A percentile compares a stretch with the other conserved stretches of the same genome.
These are phyloP conservation scores for Pseudococcus viburni DNA, from an alignment of 2,888 invertebrate genomes.

Conservation along the genomic window DNA sequence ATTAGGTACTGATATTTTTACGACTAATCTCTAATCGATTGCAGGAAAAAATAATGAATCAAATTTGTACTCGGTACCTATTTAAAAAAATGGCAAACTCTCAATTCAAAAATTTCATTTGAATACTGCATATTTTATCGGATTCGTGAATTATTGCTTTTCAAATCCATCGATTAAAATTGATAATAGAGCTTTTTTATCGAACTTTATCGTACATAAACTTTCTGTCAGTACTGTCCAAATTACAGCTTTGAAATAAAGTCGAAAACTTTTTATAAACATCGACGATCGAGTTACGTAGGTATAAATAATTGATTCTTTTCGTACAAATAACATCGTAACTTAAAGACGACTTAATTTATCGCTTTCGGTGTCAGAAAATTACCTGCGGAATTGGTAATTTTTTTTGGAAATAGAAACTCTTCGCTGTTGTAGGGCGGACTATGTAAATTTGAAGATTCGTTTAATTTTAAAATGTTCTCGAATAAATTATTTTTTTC, in stretches of 20 bases:
- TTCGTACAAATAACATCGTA: conserved; percentile 7
- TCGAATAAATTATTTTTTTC: conserved; percentile 18
- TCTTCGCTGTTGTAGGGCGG: neutral
- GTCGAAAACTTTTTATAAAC: neutral
- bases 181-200: neutral
- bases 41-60: neutral
- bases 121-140: neutral
- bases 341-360: conserved; percentile 2
- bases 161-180: neutral
- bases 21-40: too few relatives aligned
- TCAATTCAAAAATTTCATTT: neutral
- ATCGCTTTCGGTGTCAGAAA: neutral
- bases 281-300: neutral
- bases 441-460: neutral
- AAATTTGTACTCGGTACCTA: neutral
- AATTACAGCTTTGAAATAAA: neutral
- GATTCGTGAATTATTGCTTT: neutral
- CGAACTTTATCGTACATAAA: neutral
- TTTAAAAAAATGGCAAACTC: neutral
- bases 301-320: conserved; percentile 14
- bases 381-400: conserved; percentile 46
- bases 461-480: conserved; percentile 24
- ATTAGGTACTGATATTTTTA: too few relatives aligned
- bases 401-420: conserved; percentile 12
- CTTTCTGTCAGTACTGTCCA: neutral